Evolutionary conservation across 2,113 vertebrate genomes (phyloP), one percentile per base, ranked within the genome.

Genomic region (Semnornis frantzii): DNA sequence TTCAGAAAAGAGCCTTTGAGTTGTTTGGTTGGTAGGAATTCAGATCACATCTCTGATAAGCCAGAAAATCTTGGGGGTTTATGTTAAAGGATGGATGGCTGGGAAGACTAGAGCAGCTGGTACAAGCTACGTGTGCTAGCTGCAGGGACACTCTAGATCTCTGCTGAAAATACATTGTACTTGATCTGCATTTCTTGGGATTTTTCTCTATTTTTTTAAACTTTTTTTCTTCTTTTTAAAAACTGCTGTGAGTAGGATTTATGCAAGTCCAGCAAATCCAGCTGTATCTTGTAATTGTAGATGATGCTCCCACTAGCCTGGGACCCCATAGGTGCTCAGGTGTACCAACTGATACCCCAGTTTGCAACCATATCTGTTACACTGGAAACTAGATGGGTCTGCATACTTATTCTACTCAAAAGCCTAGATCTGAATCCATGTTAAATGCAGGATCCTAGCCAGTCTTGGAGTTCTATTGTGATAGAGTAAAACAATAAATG

Each of bases 121-220:
- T 73, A 15, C 1, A 2, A 66, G 31, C 17, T 59, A 16, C 0
- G 0, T 31, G 28, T 69, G 28, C n/a, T 65, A 69, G 24, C 28
- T 8, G 13, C 31, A 66, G 33, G 33, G n/a, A 34, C 1, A 1
- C 50, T 62, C 23, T 65, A 39, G 33, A 82, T 5, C 3, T 4
- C 28, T 78, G 58, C 30, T 75, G 65, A 68, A 90, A 89, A 91
- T 28, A 55, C 28, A 31, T 55, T 15, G 1, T 57, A n/a, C 37
- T 81, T 66, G 1, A 11, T 66, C 63, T 52, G 30, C 72, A 57
- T 75, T 75, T 12, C 30, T 23, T 6, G 21, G 50, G 50, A 10
- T 81, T 58, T 86, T 63, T 2, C 0, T 8, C 20, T 52, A 3
- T 5, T 7, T 10, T 30, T n/a, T 18, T 15, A 6, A 31, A 25